phyloP scores from a whole-genome alignment of 2,797 vertebrate genomes.

The Neomorphus geoffroyi region DNA sequence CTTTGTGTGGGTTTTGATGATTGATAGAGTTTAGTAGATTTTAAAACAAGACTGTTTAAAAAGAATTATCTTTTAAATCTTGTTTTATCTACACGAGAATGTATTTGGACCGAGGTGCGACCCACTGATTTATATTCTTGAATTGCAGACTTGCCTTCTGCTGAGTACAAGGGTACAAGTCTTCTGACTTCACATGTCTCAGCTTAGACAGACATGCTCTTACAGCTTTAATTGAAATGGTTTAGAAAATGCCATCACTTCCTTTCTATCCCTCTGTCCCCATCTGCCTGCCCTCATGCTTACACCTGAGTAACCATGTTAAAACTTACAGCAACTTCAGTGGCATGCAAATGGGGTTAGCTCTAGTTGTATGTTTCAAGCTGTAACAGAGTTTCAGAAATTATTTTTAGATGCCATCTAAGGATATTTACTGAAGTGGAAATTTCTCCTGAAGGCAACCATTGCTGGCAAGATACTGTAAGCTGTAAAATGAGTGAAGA shows the following conservation, averaged over 20 bases:
- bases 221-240: not conserved
- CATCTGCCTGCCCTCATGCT: not conserved
- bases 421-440: not conserved
- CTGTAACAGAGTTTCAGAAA: not conserved
- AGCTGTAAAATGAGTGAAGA: not conserved
- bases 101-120: not conserved
- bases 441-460: not conserved
- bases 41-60: not conserved
- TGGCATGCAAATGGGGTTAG: too few relatives aligned
- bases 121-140: not conserved
- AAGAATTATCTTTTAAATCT: not conserved
- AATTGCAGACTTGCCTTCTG: not conserved
- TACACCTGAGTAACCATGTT: not conserved
- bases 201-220: not conserved
- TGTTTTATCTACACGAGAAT: not conserved
- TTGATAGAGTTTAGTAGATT: not conserved
- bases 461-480: not conserved
- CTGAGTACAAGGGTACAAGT: not conserved
- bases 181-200: not conserved
- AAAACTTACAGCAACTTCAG: not conserved
- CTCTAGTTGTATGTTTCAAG: not conserved
- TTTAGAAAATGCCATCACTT: not conserved
- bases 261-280: not conserved
- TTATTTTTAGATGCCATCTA: not conserved
- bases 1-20: not conserved